Percentiles rank a stretch among this genome's conserved stretches.
Conservation (phyloP, 30 jellyfish, hydroid and myxozoan genomes). For the Chironex yamaguchii region DNA sequence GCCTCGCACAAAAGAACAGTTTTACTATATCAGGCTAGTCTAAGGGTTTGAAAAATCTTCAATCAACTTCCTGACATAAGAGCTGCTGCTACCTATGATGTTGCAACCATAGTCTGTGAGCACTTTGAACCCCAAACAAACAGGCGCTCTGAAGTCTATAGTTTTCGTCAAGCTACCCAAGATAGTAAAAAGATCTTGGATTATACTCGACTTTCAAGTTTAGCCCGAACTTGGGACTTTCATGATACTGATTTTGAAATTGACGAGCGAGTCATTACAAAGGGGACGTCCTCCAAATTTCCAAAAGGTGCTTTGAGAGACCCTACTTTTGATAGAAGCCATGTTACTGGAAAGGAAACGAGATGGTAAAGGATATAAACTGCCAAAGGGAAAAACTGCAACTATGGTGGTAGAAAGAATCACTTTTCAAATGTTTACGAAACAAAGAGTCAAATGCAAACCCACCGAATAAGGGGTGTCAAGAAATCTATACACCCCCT, state of each 20-base stretch:
- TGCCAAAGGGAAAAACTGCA: conserved; percentile 31
- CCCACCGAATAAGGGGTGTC: too few species aligned
- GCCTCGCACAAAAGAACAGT: neutral
- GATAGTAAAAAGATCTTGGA: conserved; percentile 21
- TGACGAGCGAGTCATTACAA: conserved; percentile 13
- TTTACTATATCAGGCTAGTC: conserved; percentile 22
- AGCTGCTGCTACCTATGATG: neutral
- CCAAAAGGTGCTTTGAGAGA: conserved; percentile 7
- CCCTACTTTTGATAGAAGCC: conserved; percentile 3
- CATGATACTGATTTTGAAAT: conserved; percentile 22
- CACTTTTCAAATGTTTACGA: conserved; percentile 10
- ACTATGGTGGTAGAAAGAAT: conserved; percentile 4
- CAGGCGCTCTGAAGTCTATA: conserved; percentile 33
- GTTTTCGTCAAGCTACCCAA: conserved; percentile 29
- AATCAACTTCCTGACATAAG: conserved; percentile 21
- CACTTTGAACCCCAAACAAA: conserved; percentile 47
- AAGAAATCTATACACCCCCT: neutral
- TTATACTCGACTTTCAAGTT: conserved; percentile 11
- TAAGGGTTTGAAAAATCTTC: conserved; percentile 39
- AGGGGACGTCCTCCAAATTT: conserved; percentile 29
- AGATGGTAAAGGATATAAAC: conserved; percentile 35
- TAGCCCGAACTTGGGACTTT: conserved; percentile 12
- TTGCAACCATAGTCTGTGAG: conserved; percentile 6
- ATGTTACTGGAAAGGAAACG: conserved; percentile 38
- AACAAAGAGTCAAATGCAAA: neutral